Evolutionary conservation across 1,140 invertebrate genomes (phyloP).

Genomic region (Pemphigus obesinymphae): DNA sequence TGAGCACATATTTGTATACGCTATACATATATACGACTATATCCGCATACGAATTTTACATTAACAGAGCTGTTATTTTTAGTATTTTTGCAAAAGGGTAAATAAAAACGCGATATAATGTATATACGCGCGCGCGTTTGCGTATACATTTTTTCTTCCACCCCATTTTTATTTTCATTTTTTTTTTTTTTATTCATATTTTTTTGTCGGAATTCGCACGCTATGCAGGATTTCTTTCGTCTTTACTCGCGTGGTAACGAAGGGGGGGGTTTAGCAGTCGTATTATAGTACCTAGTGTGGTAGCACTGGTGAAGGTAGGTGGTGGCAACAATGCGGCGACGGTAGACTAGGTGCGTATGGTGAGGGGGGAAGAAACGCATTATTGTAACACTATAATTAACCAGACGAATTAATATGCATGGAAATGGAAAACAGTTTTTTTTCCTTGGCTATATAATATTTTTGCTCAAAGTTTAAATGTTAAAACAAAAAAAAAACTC

Average conservation of each 20-base stretch:
- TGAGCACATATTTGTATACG: too few species aligned
- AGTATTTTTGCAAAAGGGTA: background rate
- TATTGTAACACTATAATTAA: conserved; percentile 34
- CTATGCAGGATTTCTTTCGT: background rate
- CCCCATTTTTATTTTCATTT: conserved; percentile 7
- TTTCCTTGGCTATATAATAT: background rate
- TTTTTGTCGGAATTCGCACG: background rate
- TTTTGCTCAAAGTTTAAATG: background rate
- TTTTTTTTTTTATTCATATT: background rate
- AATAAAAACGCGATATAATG: background rate
- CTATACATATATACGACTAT: too few species aligned
- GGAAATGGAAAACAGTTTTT: conserved; percentile 9
- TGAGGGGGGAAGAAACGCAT: conserved; percentile 8
- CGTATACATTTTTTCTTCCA: background rate
- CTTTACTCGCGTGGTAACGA: background rate
- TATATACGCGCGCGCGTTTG: background rate
- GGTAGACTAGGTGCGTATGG: background rate
- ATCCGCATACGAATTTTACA: too few species aligned
- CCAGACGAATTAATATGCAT: conserved; percentile 36
- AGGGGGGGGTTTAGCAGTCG: background rate
- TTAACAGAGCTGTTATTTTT: too few species aligned
- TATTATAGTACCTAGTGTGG: background rate
- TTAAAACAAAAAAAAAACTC: background rate
- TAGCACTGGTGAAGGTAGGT: background rate
- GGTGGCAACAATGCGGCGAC: background rate